Conservation (phyloP, 2,113 vertebrate genomes). For the Coturnix japonica region DNA sequence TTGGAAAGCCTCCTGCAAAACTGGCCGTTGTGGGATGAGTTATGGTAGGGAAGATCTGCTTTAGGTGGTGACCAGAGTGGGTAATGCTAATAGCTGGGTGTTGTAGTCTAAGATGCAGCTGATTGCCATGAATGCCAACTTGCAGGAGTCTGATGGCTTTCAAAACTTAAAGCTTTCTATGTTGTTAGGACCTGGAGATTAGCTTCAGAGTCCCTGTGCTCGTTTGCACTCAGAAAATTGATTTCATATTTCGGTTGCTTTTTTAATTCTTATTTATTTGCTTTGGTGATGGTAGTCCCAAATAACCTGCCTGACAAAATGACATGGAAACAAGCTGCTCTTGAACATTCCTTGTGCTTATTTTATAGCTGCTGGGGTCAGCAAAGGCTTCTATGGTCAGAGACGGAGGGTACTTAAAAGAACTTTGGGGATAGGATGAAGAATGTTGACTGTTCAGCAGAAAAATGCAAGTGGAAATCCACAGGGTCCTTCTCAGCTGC, state of each 20-base stretch:
- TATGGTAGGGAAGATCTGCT: not conserved
- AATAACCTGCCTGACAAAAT: constrained; percentile 22
- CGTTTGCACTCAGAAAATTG: constrained; percentile 29
- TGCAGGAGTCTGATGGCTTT: not conserved
- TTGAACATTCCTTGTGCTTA: not conserved
- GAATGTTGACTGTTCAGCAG: constrained; percentile 5
- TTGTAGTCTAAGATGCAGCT: not conserved
- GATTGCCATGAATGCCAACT: not conserved
- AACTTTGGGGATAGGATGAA: not conserved
- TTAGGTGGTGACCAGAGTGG: not conserved
- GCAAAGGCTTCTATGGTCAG: not conserved
- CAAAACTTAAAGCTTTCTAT: not conserved
- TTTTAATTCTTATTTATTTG: not conserved
- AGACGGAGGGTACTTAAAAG: not conserved
- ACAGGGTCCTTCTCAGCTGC: not conserved
- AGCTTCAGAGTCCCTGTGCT: not conserved
- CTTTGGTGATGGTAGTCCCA: not conserved
- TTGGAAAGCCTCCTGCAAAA: not conserved
- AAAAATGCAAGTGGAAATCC: not conserved
- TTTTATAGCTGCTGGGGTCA: not conserved
- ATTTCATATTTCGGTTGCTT: not conserved
- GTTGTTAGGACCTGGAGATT: not conserved
- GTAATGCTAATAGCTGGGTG: not conserved
- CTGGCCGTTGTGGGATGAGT: fast-evolving
- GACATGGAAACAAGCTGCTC: constrained; percentile 20